A percentile compares a stretch with the other conserved stretches of the same genome.
phyloP scores from a whole-genome alignment of 2,113 vertebrate species.

The Catharus fuscescens region DNA sequence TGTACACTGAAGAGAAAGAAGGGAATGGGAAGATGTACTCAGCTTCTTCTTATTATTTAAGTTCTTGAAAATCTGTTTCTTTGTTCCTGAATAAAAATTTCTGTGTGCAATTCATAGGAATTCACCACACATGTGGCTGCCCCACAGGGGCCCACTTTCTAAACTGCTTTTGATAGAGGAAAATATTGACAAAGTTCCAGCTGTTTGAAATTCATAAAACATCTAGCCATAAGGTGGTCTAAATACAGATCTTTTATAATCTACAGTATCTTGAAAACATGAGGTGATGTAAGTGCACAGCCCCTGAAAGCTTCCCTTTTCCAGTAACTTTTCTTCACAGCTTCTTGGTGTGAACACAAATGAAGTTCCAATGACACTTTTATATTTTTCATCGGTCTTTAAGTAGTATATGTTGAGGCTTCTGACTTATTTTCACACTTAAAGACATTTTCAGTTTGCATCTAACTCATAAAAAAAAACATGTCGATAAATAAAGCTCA shows the following conservation, averaged over 20 bases:
- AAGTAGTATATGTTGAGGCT: background rate
- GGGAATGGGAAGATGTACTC: background rate
- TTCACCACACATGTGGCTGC: background rate
- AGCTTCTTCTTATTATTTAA: background rate
- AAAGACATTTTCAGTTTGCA: background rate
- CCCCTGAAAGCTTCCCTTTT: background rate
- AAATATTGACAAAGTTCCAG: background rate
- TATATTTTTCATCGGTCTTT: background rate
- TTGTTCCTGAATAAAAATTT: background rate
- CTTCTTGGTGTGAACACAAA: background rate
- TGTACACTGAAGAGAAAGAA: background rate
- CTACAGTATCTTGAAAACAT: background rate
- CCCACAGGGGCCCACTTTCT: background rate
- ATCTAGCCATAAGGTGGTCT: background rate
- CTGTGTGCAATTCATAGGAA: background rate
- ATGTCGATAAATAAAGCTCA: background rate
- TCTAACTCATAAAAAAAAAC: background rate
- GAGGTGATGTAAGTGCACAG: background rate
- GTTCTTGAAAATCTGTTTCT: background rate
- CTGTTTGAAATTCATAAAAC: conserved; percentile 2
- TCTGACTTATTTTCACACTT: background rate
- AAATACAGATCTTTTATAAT: background rate
- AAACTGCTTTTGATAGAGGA: background rate
- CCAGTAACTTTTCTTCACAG: background rate
- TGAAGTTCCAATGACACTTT: background rate